Base-by-base conservation (phyloP, 2,888 invertebrate genomes). In the Chromoteleia sp. region DNA sequence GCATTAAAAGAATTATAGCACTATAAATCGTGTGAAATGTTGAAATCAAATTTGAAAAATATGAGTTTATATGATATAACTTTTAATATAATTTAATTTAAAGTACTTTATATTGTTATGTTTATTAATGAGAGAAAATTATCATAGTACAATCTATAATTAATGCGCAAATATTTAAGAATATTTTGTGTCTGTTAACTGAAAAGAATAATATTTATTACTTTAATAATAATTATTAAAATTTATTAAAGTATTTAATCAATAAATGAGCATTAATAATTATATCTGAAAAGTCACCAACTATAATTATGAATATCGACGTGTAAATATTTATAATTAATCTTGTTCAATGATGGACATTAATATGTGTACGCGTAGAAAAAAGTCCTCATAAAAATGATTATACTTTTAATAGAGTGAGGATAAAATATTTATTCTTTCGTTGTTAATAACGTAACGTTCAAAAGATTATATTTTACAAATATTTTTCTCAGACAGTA, bases 311-410 rank as follows among this genome's bases (percentile, higher is more conserved):
- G 3, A 15, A 43, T 43, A 8, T 2, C n/a, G 2, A 8, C 8
- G n/a, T 43, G 17, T 15, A 43, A 43, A 17, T 33, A 33, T 43
- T 43, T 17, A 43, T 43, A 43, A 43, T 43, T 43, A 17, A 43
- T 43, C n/a, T 4, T 15, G 17, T 8, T 43, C 43, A 1, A 43
- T 17, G 43, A 43, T 43, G 43, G 17, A 43, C 6, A 10, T 43
- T 43, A 39, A 33, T 8, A 8, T 8, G n/a, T n/a, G n/a, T n/a
- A n/a, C n/a, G n/a, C n/a, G n/a, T n/a, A n/a, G n/a, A n/a, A n/a
- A n/a, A n/a, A n/a, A n/a, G n/a, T n/a, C n/a, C n/a, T n/a, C n/a
- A n/a, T n/a, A n/a, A n/a, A n/a, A n/a, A n/a, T n/a, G n/a, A n/a
- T n/a, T n/a, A n/a, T n/a, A n/a, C n/a, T n/a, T n/a, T n/a, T n/a